Evolutionary conservation across 2,797 vertebrate species (phyloP).

Genomic region (Balearica regulorum): DNA sequence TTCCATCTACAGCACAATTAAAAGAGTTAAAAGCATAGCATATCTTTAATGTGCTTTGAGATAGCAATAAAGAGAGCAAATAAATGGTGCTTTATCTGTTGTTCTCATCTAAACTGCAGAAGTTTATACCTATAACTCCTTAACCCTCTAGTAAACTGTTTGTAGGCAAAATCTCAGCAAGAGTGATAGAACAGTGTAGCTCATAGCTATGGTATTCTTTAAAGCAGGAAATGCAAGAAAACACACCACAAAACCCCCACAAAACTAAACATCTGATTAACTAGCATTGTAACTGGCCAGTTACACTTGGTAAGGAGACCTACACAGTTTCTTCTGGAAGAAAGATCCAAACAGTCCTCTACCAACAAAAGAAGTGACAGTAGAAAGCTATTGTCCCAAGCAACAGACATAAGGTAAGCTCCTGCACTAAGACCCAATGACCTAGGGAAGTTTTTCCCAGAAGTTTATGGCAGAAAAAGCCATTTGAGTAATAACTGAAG

Average conservation of each 20-base stretch:
- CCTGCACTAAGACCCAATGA: too few relatives aligned
- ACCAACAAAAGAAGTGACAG: neutral
- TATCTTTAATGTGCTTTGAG: neutral
- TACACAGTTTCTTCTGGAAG: neutral
- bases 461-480: neutral
- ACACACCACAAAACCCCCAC: neutral
- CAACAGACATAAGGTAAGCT: fast-evolving
- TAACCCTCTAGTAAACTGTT: neutral
- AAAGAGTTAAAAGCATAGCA: neutral
- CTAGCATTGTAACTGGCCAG: neutral
- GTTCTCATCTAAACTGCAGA: neutral
- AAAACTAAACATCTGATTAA: neutral
- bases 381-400: fast-evolving
- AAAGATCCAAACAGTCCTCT: neutral
- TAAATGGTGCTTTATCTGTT: neutral
- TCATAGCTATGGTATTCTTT: neutral
- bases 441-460: neutral
- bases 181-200: neutral
- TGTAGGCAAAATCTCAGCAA: neutral
- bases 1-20: neutral
- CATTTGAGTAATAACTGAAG: neutral
- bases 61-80: neutral
- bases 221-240: neutral
- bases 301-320: neutral
- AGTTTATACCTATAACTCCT: neutral